Evolutionary conservation across 2,113 vertebrate genomes (phyloP).

Genomic region (Cyphomyrus plagiostoma): DNA sequence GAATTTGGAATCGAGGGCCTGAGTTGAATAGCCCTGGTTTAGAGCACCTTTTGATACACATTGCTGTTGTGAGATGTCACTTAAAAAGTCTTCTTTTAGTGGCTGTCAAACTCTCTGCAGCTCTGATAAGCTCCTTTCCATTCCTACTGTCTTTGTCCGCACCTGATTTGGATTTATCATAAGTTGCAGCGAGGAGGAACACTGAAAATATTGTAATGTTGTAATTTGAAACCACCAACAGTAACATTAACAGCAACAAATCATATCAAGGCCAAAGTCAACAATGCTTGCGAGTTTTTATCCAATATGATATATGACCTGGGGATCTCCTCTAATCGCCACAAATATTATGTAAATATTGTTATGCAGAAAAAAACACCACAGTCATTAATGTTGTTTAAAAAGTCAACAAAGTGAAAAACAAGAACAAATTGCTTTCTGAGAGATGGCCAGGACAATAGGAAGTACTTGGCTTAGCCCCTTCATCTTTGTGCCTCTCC

Average conservation of each 20-base stretch:
- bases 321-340: background rate
- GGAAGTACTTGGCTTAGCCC: conserved; percentile 5
- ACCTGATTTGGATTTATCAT: background rate
- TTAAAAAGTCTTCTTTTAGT: background rate
- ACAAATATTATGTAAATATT: background rate
- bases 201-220: background rate
- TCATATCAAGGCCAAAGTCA: background rate
- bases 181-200: background rate
- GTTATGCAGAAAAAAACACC: background rate
- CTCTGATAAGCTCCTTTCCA: background rate
- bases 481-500: background rate
- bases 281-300: background rate
- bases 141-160: background rate
- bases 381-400: background rate
- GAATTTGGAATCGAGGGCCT: no score
- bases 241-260: background rate
- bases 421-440: conserved; percentile 7
- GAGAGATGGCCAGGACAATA: background rate
- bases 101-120: background rate
- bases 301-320: background rate
- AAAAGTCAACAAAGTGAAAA: background rate
- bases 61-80: background rate
- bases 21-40: no score
- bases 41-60: background rate
- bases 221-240: background rate